Evolutionary conservation across 2,888 invertebrate genomes (phyloP).

Genomic region (Drymonia ruficornis): DNA sequence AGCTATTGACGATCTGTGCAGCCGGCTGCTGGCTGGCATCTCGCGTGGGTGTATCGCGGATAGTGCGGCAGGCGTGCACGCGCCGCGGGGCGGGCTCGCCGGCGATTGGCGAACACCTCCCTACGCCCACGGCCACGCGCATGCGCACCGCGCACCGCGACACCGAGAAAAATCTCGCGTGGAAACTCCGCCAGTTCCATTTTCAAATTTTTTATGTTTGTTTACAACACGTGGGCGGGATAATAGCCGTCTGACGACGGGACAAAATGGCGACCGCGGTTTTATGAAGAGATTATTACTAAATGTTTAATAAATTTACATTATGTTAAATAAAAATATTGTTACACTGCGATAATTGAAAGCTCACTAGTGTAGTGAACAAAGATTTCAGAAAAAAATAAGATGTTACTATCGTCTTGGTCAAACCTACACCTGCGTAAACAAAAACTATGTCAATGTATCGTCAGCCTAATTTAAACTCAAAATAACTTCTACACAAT

Average conservation of each 20-base stretch:
- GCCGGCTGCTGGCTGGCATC: constrained; percentile 14
- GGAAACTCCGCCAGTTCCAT: constrained; percentile 62
- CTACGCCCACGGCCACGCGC: constrained; percentile 84
- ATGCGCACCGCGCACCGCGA: constrained; percentile 59
- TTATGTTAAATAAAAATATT: constrained; percentile 12
- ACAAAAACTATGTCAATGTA: constrained; percentile 31
- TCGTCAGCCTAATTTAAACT: constrained; percentile 34
- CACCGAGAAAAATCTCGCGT: constrained; percentile 70
- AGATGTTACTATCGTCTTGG: not conserved
- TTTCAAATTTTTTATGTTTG: constrained; percentile 60
- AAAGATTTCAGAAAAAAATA: not conserved
- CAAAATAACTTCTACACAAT: constrained; percentile 35
- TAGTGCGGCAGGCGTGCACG: constrained; percentile 58
- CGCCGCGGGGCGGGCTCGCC: constrained; percentile 74
- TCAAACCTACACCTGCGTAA: constrained; percentile 7
- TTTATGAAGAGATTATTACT: constrained; percentile 47
- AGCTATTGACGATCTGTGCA: constrained; percentile 17
- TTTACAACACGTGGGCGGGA: constrained; percentile 65
- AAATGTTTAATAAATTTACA: constrained; percentile 30
- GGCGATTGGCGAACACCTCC: constrained; percentile 83
- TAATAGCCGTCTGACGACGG: constrained; percentile 52
- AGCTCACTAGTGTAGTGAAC: not conserved
- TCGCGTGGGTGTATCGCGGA: constrained; percentile 41
- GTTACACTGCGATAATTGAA: constrained; percentile 8
- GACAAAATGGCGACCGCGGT: constrained; percentile 61